Evolutionary conservation across 2,113 vertebrate genomes (phyloP).

Genomic region (Daubentonia madagascariensis): DNA sequence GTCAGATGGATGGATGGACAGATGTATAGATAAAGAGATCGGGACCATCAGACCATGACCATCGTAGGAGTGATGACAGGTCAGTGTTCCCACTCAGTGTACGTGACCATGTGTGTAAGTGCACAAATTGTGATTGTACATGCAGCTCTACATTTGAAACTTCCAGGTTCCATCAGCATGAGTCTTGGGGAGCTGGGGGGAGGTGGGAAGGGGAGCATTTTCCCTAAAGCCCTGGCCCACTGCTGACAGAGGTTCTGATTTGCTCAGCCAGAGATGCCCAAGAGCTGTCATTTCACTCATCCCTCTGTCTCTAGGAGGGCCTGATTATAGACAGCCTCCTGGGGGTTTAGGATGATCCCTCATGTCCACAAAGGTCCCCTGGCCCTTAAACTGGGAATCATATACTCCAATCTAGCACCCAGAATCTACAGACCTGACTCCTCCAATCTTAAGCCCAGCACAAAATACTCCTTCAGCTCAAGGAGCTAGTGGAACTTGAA

Average conservation of each 20-base stretch:
- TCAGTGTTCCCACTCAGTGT: neutral
- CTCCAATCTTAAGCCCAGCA: conserved; percentile 27
- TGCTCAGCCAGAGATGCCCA: neutral
- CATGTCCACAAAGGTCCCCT: neutral
- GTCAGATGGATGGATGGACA: neutral
- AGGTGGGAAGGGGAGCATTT: neutral
- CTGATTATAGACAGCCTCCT: neutral
- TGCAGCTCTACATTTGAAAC: neutral
- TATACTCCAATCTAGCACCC: neutral
- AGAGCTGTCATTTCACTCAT: neutral
- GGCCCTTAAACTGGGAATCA: conserved; percentile 5
- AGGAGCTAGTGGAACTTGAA: neutral
- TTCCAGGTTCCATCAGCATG: conserved; percentile 13
- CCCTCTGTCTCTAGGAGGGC: neutral
- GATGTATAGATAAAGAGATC: neutral
- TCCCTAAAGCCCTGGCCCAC: neutral
- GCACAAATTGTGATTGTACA: neutral
- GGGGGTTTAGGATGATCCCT: neutral
- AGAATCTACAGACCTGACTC: conserved; percentile 23
- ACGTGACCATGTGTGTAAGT: neutral
- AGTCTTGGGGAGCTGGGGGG: neutral
- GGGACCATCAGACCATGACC: neutral
- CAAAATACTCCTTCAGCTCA: neutral
- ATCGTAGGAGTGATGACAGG: neutral
- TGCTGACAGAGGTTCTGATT: neutral